A percentile compares a stretch with the other conserved stretches of the same genome.
phyloP scores from a whole-genome alignment of 1,140 invertebrate genomes.

The Drosophila triauraria region DNA sequence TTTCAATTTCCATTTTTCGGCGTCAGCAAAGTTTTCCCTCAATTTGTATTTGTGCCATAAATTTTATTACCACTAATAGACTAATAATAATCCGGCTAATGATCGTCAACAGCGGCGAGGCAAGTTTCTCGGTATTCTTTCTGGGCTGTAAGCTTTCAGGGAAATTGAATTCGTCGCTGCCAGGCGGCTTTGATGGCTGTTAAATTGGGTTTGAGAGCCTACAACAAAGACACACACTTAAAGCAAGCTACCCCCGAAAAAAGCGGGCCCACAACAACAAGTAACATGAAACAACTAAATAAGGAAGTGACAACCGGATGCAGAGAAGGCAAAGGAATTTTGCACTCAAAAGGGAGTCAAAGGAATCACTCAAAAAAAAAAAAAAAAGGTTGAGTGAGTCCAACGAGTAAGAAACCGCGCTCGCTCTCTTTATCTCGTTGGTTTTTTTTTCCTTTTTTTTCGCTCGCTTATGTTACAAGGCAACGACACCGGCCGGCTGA shows the following conservation, averaged over 20 bases:
- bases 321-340: conserved; percentile 75
- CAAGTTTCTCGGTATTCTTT: conserved; percentile 5
- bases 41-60: conserved; percentile 62
- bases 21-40: conserved; percentile 71
- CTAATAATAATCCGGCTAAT: conserved; percentile 78
- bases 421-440: conserved; percentile 20
- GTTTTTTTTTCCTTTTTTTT: conserved; percentile 13
- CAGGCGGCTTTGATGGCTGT: conserved; percentile 64
- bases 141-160: conserved; percentile 48
- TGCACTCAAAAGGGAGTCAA: conserved; percentile 1
- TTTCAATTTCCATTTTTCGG: conserved; percentile 77
- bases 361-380: conserved; percentile 34
- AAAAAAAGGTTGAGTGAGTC: conserved; percentile 25
- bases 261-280: conserved; percentile 8
- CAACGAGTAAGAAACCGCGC: neutral
- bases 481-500: conserved; percentile 81
- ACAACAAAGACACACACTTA: conserved; percentile 65
- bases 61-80: conserved; percentile 81
- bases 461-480: conserved; percentile 40
- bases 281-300: conserved; percentile 70
- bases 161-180: conserved; percentile 68
- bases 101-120: conserved; percentile 32
- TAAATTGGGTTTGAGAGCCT: conserved; percentile 64
- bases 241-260: conserved; percentile 18
- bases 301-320: conserved; percentile 81